Percentiles rank a stretch among this genome's conserved stretches.
These are phyloP conservation scores for Corythaeola cristata DNA, from an alignment of 2,113 vertebrate genomes.

Conservation along the genomic window DNA sequence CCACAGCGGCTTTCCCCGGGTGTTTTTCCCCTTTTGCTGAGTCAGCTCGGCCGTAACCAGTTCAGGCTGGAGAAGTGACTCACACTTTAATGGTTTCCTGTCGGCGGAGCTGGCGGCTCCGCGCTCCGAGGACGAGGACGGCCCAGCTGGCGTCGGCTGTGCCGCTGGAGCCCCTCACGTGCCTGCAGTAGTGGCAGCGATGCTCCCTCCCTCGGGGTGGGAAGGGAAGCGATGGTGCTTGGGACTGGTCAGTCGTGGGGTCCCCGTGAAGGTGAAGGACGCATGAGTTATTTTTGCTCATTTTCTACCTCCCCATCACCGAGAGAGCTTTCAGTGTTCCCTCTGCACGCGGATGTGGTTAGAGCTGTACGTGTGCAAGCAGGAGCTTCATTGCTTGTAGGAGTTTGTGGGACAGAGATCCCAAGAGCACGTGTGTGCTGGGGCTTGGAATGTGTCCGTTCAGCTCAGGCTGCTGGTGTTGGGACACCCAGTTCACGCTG, in stretches of 20 bases:
- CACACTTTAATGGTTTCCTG: conserved; percentile 50
- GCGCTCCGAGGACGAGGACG: background rate
- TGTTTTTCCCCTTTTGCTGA: conserved; percentile 41
- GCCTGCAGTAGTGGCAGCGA: background rate
- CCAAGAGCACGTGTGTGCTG: background rate
- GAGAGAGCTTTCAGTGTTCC: background rate
- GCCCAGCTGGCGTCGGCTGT: background rate
- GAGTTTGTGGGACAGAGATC: background rate
- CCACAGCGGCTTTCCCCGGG: background rate
- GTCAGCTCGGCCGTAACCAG: conserved; percentile 63
- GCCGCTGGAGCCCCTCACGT: background rate
- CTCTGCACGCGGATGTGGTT: background rate
- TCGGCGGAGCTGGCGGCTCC: background rate
- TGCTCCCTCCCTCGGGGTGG: background rate
- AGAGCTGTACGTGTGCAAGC: background rate
- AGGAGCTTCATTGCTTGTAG: background rate
- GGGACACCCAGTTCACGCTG: background rate
- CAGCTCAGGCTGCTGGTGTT: background rate
- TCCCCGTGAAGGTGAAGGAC: background rate
- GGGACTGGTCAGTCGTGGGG: background rate
- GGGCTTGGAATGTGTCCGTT: background rate
- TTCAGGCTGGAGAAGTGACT: conserved; percentile 64
- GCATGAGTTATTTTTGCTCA: background rate
- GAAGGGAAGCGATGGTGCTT: background rate
- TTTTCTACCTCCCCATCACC: background rate